Base-by-base conservation (phyloP, 2,888 invertebrate genomes). In the Parnassius mnemosyne region DNA sequence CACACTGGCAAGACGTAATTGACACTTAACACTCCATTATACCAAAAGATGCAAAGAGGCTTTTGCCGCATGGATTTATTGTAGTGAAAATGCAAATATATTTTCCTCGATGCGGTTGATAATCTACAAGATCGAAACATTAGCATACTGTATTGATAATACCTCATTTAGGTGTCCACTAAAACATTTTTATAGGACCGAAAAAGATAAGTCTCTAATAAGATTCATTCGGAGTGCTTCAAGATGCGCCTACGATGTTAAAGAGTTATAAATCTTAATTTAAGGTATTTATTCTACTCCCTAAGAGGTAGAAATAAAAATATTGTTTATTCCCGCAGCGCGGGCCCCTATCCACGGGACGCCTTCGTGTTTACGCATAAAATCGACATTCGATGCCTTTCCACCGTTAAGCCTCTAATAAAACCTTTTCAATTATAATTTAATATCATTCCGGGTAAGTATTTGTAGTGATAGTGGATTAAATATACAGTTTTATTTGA, bases 351-450 rank as follows among this genome's bases (percentile, higher is more conserved):
- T 67, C 78, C 71, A 65, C 79, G 73, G 78, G 79, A 76, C 58
- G 70, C 68, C 74, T 71, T 67, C 68, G 71, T 72, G 66, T 65
- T 57, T 57, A 67, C 65, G 59, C 70, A 71, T 75, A 75, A 74
- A 75, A 71, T 25, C 62, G 57, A 51, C 52, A 65, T 66, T 66
- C 62, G 66, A 70, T 69, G 65, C 69, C 69, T 59, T 68, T 62
- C 25, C 58, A 63, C 57, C 59, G 64, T 66, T 73, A 72, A 74
- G 69, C 70, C 63, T 65, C 71, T 71, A 72, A 74, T 70, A 74
- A 73, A 70, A 71, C 66, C 63, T 70, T 63, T 71, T 71, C 65
- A 67, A 69, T 69, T 62, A 68, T 75, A 74, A 78, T 78, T 77
- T 73, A 77, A 76, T 74, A 71, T 68, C 53, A 60, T 59, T 62